Evolutionary conservation across 2,797 vertebrate genomes (phyloP).

Genomic region (Sebastes reedi): DNA sequence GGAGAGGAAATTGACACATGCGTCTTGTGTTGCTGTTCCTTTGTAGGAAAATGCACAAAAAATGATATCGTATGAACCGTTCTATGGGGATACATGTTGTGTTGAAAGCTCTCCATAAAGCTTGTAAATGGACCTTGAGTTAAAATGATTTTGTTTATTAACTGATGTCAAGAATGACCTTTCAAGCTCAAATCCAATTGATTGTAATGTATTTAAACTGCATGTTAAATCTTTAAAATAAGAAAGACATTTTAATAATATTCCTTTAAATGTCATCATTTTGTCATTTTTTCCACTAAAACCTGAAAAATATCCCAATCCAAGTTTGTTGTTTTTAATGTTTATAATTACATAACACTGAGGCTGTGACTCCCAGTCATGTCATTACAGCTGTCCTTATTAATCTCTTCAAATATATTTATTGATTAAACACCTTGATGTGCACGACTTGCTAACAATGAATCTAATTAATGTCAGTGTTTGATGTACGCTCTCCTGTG

Average conservation of each 20-base stretch:
- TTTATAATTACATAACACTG: not conserved
- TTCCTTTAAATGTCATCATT: not conserved
- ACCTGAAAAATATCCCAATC: not conserved
- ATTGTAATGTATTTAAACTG: not conserved
- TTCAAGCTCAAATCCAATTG: not conserved
- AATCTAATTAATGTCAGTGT: slow-evolving; percentile 27
- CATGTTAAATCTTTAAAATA: not conserved
- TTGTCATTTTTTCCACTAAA: not conserved
- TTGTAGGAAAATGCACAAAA: too few relatives aligned
- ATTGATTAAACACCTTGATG: slow-evolving; percentile 19
- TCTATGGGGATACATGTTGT: too few relatives aligned
- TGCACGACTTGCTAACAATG: slow-evolving; percentile 4
- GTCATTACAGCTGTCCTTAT: not conserved
- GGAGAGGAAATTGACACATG: too few relatives aligned
- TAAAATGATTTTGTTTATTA: not conserved
- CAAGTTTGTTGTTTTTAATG: not conserved
- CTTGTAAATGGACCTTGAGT: not conserved
- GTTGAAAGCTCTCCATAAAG: not conserved
- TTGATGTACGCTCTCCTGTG: slow-evolving; percentile 15
- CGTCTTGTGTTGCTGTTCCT: too few relatives aligned
- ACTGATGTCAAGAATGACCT: not conserved
- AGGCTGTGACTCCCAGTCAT: not conserved
- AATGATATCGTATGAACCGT: too few relatives aligned
- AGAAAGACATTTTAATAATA: not conserved
- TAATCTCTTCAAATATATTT: slow-evolving; percentile 30